Evolutionary conservation across 2,888 invertebrate genomes (phyloP), one percentile per base, ranked within the genome.

Genomic region (Dysmachus trigonus): DNA sequence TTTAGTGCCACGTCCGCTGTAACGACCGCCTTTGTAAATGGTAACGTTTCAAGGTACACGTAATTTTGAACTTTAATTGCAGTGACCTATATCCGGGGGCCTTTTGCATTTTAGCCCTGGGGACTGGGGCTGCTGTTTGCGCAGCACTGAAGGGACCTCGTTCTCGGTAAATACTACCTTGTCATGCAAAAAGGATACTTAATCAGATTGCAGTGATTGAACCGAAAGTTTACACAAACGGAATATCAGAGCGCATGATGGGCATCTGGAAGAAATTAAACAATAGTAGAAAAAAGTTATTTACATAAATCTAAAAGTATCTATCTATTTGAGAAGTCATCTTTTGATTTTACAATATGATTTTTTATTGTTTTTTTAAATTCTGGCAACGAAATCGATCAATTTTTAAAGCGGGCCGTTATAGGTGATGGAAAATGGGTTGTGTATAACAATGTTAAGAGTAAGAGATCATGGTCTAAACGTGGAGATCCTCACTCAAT

Each of bases 21-120:
- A 77, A 77, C 47, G 47, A 77, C 77, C 22, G 30, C 27, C 77
- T 77, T 33, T 35, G 47, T 77, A 77, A 77, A 77, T 47, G 47
- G 27, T 47, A 77, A 77, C 47, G 47, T 77, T 77, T 77, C 47
- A 76, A 77, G 47, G 47, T 77, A 47, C 77, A 77, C 77, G 77
- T 77, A 77, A 77, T 77, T 77, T 77, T 77, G 77, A 77, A 77
- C 77, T 77, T 47, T 77, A 77, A 77, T 77, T 77, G 77, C 77
- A 47, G n/a, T 47, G 77, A 77, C 77, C 77, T 77, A 77, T 13
- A 38, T 47, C 30, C 22, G 47, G 47, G n/a, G 76, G 22, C 41
- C 27, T 77, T 77, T 77, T 77, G 33, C 77, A 47, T 47, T 77
- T 47, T 27, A 47, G 47, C 30, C 22, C 13, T 13, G 77, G 47